phyloP scores from a whole-genome alignment of 92 coral and sea anemone genomes.

The Chrysogorgia sp. region DNA sequence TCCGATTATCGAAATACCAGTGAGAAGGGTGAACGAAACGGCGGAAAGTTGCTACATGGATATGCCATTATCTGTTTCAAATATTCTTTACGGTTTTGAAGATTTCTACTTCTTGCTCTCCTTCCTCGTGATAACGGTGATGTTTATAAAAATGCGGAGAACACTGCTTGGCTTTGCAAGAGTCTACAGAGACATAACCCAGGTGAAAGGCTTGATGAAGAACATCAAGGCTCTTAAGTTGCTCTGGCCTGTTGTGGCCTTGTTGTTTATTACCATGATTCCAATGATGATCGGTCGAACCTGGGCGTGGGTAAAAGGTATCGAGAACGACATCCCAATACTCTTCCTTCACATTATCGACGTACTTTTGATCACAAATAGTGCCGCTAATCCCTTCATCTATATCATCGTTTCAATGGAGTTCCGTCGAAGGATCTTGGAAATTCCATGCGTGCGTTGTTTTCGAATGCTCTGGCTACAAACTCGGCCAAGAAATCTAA shows the following conservation, averaged over 20 bases:
- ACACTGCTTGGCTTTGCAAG: slow-evolving; percentile 20
- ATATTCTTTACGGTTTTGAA: slow-evolving; percentile 23
- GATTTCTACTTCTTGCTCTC: slow-evolving; percentile 22
- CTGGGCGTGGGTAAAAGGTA: slow-evolving; percentile 4
- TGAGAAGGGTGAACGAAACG: slow-evolving; percentile 21
- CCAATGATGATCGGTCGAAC: slow-evolving; percentile 15
- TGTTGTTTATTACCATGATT: slow-evolving; percentile 3
- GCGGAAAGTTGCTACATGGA: slow-evolving; percentile 5
- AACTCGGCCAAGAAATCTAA: not conserved
- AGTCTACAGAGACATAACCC: slow-evolving; percentile 7
- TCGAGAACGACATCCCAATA: not conserved
- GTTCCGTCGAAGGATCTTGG: slow-evolving; percentile 19
- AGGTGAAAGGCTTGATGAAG: slow-evolving; percentile 17
- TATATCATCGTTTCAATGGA: slow-evolving; percentile 33
- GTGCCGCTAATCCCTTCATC: slow-evolving; percentile 32
- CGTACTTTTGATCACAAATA: slow-evolving; percentile 32
- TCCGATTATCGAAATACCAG: slow-evolving; percentile 27
- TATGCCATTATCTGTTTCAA: not conserved
- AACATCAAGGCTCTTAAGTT: slow-evolving; percentile 32
- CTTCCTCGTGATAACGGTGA: slow-evolving; percentile 8
- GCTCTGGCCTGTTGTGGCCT: slow-evolving; percentile 36
- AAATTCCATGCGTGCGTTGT: slow-evolving; percentile 11
- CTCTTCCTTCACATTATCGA: slow-evolving; percentile 9
- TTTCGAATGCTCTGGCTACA: not conserved
- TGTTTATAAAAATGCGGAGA: slow-evolving; percentile 32